phyloP scores from a whole-genome alignment of 2,113 vertebrate genomes.

The Chitala chitala region DNA sequence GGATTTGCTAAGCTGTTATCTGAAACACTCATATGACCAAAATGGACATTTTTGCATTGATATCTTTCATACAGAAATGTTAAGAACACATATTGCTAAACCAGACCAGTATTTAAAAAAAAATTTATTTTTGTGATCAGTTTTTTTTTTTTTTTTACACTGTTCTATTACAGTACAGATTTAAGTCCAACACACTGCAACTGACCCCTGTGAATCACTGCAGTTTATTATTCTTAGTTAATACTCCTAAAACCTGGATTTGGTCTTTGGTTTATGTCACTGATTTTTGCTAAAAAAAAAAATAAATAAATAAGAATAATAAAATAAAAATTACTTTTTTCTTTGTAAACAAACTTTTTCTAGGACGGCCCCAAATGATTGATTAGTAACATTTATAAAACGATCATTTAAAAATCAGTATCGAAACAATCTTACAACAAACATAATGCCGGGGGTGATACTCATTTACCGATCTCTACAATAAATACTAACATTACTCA shows the following conservation, averaged over 20 bases:
- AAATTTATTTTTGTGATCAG: too few species aligned
- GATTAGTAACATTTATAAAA: conserved; percentile 4
- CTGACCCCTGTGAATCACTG: not conserved
- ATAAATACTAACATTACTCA: not conserved
- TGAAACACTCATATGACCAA: too few species aligned
- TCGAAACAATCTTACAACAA: not conserved
- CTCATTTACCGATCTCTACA: not conserved
- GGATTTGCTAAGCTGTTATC: not conserved
- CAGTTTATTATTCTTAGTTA: not conserved
- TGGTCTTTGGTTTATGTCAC: not conserved
- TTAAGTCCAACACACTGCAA: too few species aligned
- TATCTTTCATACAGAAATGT: not conserved
- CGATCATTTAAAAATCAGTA: not conserved
- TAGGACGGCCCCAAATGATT: not conserved
- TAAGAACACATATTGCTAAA: not conserved
- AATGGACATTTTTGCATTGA: too few species aligned
- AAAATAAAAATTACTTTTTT: not conserved
- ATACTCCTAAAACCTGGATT: not conserved
- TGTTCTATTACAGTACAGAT: too few species aligned
- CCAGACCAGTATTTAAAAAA: too few species aligned
- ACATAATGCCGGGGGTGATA: not conserved
- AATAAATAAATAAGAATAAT: not conserved
- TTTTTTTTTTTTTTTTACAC: too few species aligned
- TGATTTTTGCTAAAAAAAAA: not conserved
- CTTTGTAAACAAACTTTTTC: not conserved